Evolutionary conservation across 2,888 invertebrate species (phyloP).

Genomic region (Sepioteuthis lessoniana): DNA sequence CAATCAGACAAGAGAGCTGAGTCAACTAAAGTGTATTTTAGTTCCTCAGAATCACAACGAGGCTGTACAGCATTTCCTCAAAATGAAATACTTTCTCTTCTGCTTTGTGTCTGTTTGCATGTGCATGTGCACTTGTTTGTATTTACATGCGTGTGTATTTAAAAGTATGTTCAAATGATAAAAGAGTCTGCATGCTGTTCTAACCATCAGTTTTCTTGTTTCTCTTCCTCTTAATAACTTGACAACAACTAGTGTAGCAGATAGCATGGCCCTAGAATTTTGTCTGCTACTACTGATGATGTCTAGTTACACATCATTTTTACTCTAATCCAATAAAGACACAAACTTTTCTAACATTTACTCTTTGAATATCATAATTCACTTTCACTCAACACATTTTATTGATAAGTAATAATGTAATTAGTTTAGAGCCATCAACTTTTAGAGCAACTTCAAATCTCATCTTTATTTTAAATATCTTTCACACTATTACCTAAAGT

Average conservation of each 20-base stretch:
- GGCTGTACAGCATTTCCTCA: constrained; percentile 17
- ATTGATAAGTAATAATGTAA: neutral
- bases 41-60: neutral
- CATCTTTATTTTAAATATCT: neutral
- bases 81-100: neutral
- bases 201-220: neutral
- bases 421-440: neutral
- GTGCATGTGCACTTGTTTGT: neutral
- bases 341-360: neutral
- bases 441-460: neutral
- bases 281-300: neutral
- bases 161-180: neutral
- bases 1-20: constrained; percentile 16
- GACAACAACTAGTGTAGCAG: neutral
- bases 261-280: neutral
- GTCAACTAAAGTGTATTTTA: constrained; percentile 1
- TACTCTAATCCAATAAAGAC: neutral
- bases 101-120: neutral
- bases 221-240: neutral
- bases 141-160: neutral
- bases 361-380: neutral
- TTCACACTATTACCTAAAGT: neutral
- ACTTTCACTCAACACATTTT: neutral
- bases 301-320: neutral
- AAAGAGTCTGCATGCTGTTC: neutral